Evolutionary conservation across 1,140 invertebrate genomes (phyloP).

Genomic region (Drosophila simulans): DNA sequence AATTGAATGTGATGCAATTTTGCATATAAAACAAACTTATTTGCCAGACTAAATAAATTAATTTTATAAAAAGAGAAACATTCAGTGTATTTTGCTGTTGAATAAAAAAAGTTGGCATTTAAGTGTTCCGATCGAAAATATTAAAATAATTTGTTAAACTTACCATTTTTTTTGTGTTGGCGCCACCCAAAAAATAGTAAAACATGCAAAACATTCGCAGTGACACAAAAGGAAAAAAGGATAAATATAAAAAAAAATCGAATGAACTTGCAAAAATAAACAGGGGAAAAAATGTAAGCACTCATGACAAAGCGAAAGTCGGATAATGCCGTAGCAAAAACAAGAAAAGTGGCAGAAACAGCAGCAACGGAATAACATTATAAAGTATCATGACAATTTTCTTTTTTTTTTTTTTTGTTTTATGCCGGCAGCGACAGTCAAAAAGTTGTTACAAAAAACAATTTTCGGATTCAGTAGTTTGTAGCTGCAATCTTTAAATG

Average conservation of each 20-base stretch:
- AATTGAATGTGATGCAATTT: no score
- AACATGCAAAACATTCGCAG: conserved; percentile 36
- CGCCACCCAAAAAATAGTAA: not conserved
- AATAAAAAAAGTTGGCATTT: no score
- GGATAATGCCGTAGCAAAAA: conserved; percentile 61
- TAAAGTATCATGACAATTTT: conserved; percentile 49
- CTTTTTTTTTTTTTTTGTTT: conserved; percentile 4
- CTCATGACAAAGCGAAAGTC: conserved; percentile 69
- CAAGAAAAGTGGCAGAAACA: conserved; percentile 22
- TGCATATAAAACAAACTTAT: no score
- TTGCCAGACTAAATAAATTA: no score
- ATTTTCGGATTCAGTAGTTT: conserved; percentile 26
- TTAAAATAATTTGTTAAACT: conserved; percentile 12
- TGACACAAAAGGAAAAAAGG: conserved; percentile 36
- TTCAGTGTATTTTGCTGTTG: no score
- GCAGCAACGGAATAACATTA: conserved; percentile 42
- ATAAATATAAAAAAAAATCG: conserved; percentile 7
- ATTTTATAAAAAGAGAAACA: no score
- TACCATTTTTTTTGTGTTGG: not conserved
- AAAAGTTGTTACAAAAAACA: conserved; percentile 64
- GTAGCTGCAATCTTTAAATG: conserved; percentile 10
- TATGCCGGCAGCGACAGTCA: conserved; percentile 43
- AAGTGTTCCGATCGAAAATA: not conserved
- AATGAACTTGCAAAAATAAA: conserved; percentile 7
- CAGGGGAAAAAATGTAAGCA: conserved; percentile 50